Evolutionary conservation across 1,140 invertebrate genomes (phyloP), one percentile per base, ranked within the genome.

Genomic region (Drosophila nebulosa): DNA sequence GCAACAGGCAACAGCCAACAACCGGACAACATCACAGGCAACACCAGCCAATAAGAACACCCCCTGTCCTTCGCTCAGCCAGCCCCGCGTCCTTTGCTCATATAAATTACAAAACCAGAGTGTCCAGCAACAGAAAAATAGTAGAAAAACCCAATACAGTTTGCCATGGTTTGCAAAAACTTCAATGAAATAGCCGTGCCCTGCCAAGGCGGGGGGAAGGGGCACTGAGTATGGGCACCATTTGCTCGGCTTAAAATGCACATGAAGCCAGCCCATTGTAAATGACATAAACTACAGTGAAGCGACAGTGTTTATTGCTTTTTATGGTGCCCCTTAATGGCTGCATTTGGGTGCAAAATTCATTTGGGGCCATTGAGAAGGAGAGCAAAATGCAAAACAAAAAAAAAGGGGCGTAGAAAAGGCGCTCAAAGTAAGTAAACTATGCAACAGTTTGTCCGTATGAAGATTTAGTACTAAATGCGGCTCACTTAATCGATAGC

Each of bases 231-330:
- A 60, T 50, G 59, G 69, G 39, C 63, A 69, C 55, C 70, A 64
- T 81, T 74, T 67, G 70, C 53, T 50, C 58, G 66, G 78, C 56
- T 85, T 78, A 67, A 80, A 85, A 78, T 64, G 81, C 81, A 62
- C 69, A 68, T 69, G 68, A 60, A 59, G 65, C 52, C 60, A 60
- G 65, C 52, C 60, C 55, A n/a, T 12, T 77, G 69, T 68, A 85
- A 85, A 80, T 85, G 81, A 76, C 78, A 85, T 85, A 85, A 85
- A 85, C 74, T 78, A 79, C 78, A 65, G 60, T 53, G 62, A 81
- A 75, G 69, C 74, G 66, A 69, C 65, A 64, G 74, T 80, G 81
- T 88, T 86, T 86, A 86, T 86, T 81, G 81, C 81, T 80, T 86
- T 86, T 78, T 75, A 88, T 88, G 83, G 81, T 78, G 81, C 60